Conservation (phyloP, 2,888 invertebrate species). For the Julus scandinavius region DNA sequence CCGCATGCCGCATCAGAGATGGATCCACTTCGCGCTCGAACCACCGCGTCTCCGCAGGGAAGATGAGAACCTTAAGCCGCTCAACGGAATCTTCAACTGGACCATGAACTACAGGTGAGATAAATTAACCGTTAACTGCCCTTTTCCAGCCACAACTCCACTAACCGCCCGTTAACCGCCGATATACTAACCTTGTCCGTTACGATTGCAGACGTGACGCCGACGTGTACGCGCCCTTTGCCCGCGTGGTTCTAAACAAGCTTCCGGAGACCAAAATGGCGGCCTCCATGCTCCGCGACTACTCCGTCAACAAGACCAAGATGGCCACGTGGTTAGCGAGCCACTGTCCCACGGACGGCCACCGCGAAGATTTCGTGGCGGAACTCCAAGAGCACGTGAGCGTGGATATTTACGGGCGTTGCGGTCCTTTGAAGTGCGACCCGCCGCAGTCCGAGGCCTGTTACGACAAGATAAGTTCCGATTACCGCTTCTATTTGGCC, state of each 20-base stretch:
- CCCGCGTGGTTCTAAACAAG: neutral
- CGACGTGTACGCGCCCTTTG: constrained; percentile 7
- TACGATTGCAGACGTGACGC: constrained; percentile 47
- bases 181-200: too few relatives aligned
- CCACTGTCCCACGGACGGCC: constrained; percentile 12
- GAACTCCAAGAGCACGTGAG: neutral
- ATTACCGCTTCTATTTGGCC: constrained; percentile 63
- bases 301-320: neutral
- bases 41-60: neutral
- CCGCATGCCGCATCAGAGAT: constrained; percentile 52
- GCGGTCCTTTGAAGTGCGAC: neutral
- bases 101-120: constrained; percentile 55
- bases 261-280: neutral
- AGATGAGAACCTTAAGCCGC: too few relatives aligned
- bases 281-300: neutral
- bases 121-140: too few relatives aligned
- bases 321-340: constrained; percentile 25
- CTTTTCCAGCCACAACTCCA: too few relatives aligned
- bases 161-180: too few relatives aligned
- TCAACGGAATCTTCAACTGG: constrained; percentile 56
- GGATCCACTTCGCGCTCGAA: constrained; percentile 50
- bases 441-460: constrained; percentile 11
- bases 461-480: constrained; percentile 51
- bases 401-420: constrained; percentile 29
- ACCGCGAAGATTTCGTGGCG: constrained; percentile 32